These are phyloP conservation scores for Metridium senile DNA, from an alignment of 92 coral and sea anemone species.

Conservation along the genomic window DNA sequence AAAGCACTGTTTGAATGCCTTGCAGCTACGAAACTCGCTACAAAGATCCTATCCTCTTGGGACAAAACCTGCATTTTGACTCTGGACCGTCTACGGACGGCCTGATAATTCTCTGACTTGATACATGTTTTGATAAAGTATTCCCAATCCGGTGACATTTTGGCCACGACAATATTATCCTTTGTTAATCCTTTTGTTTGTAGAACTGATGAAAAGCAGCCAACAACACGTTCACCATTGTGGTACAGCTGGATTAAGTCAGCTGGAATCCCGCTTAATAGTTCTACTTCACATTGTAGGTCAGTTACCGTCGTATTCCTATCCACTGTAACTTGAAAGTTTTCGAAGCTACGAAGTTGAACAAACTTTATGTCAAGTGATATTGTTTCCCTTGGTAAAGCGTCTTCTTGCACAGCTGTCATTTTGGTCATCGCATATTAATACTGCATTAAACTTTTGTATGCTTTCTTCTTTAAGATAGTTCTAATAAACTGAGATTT, in stretches of 20 bases:
- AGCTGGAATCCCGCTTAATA: constrained; percentile 57
- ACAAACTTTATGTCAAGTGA: background rate
- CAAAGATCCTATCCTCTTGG: constrained; percentile 66
- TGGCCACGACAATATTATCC: constrained; percentile 30
- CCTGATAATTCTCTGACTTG: constrained; percentile 54
- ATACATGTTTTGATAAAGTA: constrained; percentile 60
- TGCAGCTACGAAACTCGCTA: constrained; percentile 73
- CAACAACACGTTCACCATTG: constrained; percentile 16
- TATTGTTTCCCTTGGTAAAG: background rate
- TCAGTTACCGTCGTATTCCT: constrained; percentile 22
- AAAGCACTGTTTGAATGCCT: constrained; percentile 52
- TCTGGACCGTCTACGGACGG: constrained; percentile 50
- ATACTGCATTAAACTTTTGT: no score
- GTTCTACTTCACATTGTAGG: constrained; percentile 46
- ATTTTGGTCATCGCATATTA: background rate
- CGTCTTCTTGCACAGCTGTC: background rate
- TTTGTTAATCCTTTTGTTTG: constrained; percentile 16
- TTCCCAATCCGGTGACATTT: constrained; percentile 71
- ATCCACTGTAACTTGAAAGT: constrained; percentile 24
- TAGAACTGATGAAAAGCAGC: constrained; percentile 8
- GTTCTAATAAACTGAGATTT: no score
- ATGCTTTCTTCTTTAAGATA: no score
- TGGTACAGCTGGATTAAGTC: constrained; percentile 44
- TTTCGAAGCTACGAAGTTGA: constrained; percentile 2
- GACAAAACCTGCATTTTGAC: constrained; percentile 68